Percentiles rank a stretch among this genome's conserved stretches.
Evolutionary conservation across 2,888 invertebrate genomes (phyloP).

Genomic region (Therioaphis trifolii): DNA sequence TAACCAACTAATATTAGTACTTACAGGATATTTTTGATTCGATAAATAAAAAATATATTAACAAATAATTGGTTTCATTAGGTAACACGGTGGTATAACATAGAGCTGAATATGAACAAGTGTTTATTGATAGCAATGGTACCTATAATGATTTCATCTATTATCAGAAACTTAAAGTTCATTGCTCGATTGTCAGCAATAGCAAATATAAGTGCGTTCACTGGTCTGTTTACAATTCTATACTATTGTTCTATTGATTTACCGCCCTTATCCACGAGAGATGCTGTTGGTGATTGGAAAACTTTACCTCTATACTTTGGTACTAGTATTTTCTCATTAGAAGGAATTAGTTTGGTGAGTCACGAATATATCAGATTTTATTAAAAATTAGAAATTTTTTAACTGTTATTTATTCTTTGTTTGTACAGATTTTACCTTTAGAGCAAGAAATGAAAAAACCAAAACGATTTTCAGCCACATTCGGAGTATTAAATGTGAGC

Average conservation of each 20-base stretch:
- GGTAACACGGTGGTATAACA: constrained; percentile 76
- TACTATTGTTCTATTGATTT: constrained; percentile 81
- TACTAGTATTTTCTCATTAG: constrained; percentile 95
- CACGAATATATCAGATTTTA: neutral
- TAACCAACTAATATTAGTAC: too few species aligned
- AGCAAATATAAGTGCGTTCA: constrained; percentile 81
- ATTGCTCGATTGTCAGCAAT: constrained; percentile 82
- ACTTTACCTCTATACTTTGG: constrained; percentile 91
- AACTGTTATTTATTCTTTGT: too few species aligned
- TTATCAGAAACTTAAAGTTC: constrained; percentile 81
- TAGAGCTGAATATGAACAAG: constrained; percentile 72
- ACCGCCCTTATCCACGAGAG: constrained; percentile 74
- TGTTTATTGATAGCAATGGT: constrained; percentile 80
- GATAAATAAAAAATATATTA: too few species aligned
- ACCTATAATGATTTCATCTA: constrained; percentile 79
- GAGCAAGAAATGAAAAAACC: constrained; percentile 91
- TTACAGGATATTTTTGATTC: too few species aligned
- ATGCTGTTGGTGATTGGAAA: constrained; percentile 72
- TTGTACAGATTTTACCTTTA: constrained; percentile 83
- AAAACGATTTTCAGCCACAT: constrained; percentile 78
- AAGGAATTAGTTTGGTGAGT: constrained; percentile 90
- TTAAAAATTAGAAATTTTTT: too few species aligned
- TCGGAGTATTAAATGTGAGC: constrained; percentile 90
- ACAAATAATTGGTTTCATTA: constrained; percentile 70
- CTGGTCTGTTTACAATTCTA: constrained; percentile 81